Evolutionary conservation across 2,113 vertebrate species (phyloP).

Genomic region (Cololabis saira): DNA sequence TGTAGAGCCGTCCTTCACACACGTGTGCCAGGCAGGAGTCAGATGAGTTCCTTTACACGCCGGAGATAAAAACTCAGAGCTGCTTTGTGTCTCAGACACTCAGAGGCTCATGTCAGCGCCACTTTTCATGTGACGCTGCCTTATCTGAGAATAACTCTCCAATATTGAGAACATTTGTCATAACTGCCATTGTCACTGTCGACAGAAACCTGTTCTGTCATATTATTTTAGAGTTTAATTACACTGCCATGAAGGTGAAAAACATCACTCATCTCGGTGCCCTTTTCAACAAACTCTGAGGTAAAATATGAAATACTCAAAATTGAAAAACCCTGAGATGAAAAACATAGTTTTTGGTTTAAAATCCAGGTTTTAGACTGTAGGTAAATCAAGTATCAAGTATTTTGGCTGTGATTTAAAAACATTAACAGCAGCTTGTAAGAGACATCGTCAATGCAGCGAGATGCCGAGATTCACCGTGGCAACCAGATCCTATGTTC

Average conservation of each 20-base stretch:
- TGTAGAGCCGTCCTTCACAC: conserved; percentile 22
- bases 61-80: conserved; percentile 44
- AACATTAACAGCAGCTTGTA: too few species aligned
- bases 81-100: conserved; percentile 33
- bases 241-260: conserved; percentile 36
- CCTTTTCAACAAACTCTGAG: not conserved
- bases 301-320: too few species aligned
- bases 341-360: too few species aligned
- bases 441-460: too few species aligned
- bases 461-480: too few species aligned
- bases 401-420: too few species aligned
- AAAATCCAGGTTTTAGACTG: too few species aligned
- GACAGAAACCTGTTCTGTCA: conserved; percentile 58
- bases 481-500: too few species aligned
- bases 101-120: not conserved
- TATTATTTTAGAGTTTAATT: conserved; percentile 77
- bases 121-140: conserved; percentile 27
- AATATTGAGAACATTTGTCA: conserved; percentile 35
- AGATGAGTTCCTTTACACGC: conserved; percentile 32
- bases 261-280: conserved; percentile 15
- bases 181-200: conserved; percentile 37
- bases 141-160: conserved; percentile 66
- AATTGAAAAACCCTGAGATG: too few species aligned
- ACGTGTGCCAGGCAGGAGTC: conserved; percentile 5
- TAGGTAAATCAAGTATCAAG: too few species aligned